A percentile compares a stretch with the other conserved stretches of the same genome.
Conservation (phyloP, 2,113 vertebrate genomes). For the Pelvicachromis taeniatus region DNA sequence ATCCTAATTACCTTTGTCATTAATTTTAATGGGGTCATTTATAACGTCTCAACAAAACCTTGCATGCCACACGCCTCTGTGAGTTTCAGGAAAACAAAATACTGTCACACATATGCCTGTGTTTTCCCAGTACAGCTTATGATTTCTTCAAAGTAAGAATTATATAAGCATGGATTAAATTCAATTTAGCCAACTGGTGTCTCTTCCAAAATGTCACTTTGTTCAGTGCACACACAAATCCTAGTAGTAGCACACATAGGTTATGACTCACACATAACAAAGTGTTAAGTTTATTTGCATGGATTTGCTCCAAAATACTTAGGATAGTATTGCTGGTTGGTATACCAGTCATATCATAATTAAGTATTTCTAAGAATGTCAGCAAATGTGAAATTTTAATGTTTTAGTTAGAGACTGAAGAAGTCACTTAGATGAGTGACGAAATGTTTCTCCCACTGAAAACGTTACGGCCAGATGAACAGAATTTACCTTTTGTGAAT, state of each 20-base stretch:
- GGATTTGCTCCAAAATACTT: not conserved
- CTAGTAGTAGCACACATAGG: not conserved
- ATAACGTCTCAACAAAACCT: constrained; percentile 40
- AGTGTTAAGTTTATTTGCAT: not conserved
- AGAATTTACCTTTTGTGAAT: not conserved
- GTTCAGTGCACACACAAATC: not conserved
- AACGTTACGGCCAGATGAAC: not conserved
- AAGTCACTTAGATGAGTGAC: too few species aligned
- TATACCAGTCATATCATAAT: not conserved
- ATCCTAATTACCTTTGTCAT: constrained; percentile 64
- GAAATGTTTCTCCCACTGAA: too few species aligned
- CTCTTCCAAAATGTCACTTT: not conserved
- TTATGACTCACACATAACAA: not conserved
- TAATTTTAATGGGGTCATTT: constrained; percentile 64
- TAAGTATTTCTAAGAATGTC: not conserved
- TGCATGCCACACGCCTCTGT: constrained; percentile 1
- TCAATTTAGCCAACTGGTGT: not conserved
- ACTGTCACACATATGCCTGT: not conserved
- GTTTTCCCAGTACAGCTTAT: not conserved
- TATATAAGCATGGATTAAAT: constrained; percentile 28
- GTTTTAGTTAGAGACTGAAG: not conserved
- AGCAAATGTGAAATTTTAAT: not conserved
- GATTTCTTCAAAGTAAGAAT: not conserved
- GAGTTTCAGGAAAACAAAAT: constrained; percentile 25
- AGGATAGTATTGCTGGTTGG: not conserved